Evolutionary conservation across 1,140 invertebrate species (phyloP).

Genomic region (Probaryconus sp.): DNA sequence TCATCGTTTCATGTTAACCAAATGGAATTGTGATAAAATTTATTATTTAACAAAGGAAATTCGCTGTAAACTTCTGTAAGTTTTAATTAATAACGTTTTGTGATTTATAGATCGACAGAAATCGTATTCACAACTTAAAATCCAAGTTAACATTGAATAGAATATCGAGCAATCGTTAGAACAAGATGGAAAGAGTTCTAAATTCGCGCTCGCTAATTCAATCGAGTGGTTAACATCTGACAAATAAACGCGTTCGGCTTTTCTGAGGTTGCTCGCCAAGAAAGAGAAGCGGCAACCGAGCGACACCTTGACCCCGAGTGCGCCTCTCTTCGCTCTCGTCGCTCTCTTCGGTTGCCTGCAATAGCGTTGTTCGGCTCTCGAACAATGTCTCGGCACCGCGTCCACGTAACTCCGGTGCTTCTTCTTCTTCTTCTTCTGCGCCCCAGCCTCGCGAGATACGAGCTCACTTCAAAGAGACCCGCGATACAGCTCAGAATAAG

Average conservation of each 20-base stretch:
- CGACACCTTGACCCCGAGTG: slow-evolving; percentile 65
- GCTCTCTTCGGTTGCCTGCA: slow-evolving; percentile 21
- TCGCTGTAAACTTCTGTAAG: too few relatives aligned
- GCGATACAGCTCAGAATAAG: slow-evolving; percentile 2
- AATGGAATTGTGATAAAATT: too few relatives aligned
- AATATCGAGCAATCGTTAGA: too few relatives aligned
- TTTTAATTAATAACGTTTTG: too few relatives aligned
- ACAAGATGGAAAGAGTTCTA: slow-evolving; percentile 18
- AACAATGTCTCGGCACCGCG: slow-evolving; percentile 26
- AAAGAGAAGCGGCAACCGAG: slow-evolving; percentile 62
- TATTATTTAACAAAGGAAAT: too few relatives aligned
- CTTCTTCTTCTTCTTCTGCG: too few relatives aligned
- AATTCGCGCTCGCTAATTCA: slow-evolving; percentile 26
- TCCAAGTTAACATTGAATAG: too few relatives aligned
- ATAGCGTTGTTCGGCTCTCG: slow-evolving; percentile 25
- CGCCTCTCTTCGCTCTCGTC: slow-evolving; percentile 47
- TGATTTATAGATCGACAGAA: too few relatives aligned
- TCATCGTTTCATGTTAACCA: too few relatives aligned
- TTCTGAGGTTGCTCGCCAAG: slow-evolving; percentile 56
- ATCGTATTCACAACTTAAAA: too few relatives aligned
- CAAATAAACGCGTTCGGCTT: slow-evolving; percentile 45
- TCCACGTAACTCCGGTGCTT: slow-evolving; percentile 25
- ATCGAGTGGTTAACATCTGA: slow-evolving; percentile 34
- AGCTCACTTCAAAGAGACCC: slow-evolving; percentile 13
- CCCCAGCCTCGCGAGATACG: slow-evolving; percentile 8